Evolutionary conservation across 2,113 vertebrate genomes (phyloP), one percentile per base, ranked within the genome.

Genomic region (Piaya cayana): DNA sequence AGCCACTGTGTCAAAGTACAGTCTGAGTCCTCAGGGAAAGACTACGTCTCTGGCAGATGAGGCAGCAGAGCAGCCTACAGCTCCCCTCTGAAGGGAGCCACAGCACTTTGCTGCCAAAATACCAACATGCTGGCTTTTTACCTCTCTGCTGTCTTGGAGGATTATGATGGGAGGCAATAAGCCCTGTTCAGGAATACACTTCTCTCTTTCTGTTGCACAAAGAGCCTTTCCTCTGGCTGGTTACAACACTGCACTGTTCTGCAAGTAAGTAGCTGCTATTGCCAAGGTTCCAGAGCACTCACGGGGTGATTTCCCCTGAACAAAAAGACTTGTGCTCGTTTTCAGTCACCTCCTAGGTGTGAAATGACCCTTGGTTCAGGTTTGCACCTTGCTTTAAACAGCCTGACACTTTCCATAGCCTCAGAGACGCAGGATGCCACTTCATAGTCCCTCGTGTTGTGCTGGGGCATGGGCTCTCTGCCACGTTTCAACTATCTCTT

Each of bases 401-500:
- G 26, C 15, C 36, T 72, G 79, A 45, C 53, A 12, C 42, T 50
- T 92, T 3, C 26, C n/a, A 12, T 65, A 68, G 45, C 79, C 82
- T 58, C 53, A 62, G 74, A 85, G 81, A 45, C 1, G 0, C 65
- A 86, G 63, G 59, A 83, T 75, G 59, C 55, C 2, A 5, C 71
- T 68, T 32, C 2, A 0, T 23, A 68, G 60, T 59, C 70, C 81
- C 64, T 45, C 29, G 47, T 60, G 43, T 69, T 71, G 58, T 4
- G 0, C 65, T 91, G 85, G 62, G 69, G 36, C 83, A 76, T 34
- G 4, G 80, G 32, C 58, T 43, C 49, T 45, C 86, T 82, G 5
- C 91, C 6, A 2, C 71, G 36, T 97, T 96, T 90, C 96, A 97
- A 97, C 83, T 86, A 86, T 96, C 84, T 97, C 93, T 92, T 97